Conservation (phyloP, 2,113 vertebrate genomes). For the Ovibos moschatus region DNA sequence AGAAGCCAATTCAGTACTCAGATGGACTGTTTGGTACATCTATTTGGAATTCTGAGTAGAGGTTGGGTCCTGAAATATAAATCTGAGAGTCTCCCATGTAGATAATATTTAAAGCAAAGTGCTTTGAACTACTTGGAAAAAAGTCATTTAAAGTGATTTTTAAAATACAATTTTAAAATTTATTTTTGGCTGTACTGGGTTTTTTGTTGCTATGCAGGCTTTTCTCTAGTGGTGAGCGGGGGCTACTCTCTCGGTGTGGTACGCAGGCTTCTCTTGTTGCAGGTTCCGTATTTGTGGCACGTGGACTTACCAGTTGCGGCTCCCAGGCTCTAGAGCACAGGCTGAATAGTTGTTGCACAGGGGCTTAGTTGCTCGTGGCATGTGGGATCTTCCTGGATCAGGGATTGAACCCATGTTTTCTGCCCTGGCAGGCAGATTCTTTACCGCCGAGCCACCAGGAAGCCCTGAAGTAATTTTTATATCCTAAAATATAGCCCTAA, state of each 20-base stretch:
- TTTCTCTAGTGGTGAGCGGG: neutral
- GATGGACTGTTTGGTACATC: neutral
- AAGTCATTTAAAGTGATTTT: conserved; percentile 42
- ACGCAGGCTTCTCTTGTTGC: neutral
- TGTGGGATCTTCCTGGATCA: neutral
- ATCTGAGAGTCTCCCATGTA: neutral
- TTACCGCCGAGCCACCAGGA: neutral
- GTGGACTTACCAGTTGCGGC: neutral
- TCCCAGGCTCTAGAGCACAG: neutral
- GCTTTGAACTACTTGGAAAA: neutral
- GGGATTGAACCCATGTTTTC: neutral
- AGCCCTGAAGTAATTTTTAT: neutral
- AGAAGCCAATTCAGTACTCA: conserved; percentile 17
- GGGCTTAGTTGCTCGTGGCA: neutral
- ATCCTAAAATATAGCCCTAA: neutral
- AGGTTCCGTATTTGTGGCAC: neutral
- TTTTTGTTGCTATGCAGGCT: neutral
- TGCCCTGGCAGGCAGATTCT: neutral
- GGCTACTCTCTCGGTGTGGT: neutral
- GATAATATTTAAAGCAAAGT: conserved; percentile 19
- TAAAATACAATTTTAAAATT: neutral
- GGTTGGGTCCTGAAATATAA: neutral
- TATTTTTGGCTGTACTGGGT: neutral
- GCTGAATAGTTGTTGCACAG: neutral
- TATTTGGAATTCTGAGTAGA: neutral